Evolutionary conservation across 2,113 vertebrate genomes (phyloP).

Genomic region (Hystrix cristata): DNA sequence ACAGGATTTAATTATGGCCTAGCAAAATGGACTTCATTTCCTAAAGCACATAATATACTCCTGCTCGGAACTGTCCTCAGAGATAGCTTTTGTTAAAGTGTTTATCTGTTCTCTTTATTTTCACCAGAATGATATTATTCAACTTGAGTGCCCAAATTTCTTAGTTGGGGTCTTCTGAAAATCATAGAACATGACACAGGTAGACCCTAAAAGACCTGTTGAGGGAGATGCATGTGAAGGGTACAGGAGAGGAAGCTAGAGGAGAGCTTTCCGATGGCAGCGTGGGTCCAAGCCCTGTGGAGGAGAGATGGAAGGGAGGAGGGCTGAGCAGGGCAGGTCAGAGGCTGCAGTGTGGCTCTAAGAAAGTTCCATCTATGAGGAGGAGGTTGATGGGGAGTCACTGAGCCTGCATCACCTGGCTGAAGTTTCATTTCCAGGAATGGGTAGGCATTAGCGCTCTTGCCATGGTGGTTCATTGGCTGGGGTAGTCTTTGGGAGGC

Average conservation of each 20-base stretch:
- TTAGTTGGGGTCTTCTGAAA: constrained; percentile 24
- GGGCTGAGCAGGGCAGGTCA: not conserved
- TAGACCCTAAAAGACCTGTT: not conserved
- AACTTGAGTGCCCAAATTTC: not conserved
- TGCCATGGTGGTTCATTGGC: not conserved
- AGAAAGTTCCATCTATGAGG: not conserved
- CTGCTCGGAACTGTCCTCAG: not conserved
- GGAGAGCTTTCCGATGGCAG: not conserved
- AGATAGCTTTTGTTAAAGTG: constrained; percentile 6
- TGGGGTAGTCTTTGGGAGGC: not conserved
- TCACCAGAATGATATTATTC: not conserved
- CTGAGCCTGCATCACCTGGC: not conserved
- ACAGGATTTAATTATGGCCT: not conserved
- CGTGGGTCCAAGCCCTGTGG: not conserved
- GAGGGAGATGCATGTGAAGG: not conserved
- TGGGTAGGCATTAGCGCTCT: not conserved
- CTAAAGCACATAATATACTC: not conserved
- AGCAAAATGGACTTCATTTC: constrained; percentile 23
- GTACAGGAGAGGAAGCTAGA: not conserved
- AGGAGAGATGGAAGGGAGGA: not conserved
- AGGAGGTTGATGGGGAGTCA: not conserved
- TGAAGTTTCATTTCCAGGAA: not conserved
- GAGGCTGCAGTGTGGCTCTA: not conserved
- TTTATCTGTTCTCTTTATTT: not conserved
- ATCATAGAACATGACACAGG: not conserved